These are phyloP conservation scores for Drosophila virilis DNA, from an alignment of 1,140 invertebrate genomes.

Conservation along the genomic window DNA sequence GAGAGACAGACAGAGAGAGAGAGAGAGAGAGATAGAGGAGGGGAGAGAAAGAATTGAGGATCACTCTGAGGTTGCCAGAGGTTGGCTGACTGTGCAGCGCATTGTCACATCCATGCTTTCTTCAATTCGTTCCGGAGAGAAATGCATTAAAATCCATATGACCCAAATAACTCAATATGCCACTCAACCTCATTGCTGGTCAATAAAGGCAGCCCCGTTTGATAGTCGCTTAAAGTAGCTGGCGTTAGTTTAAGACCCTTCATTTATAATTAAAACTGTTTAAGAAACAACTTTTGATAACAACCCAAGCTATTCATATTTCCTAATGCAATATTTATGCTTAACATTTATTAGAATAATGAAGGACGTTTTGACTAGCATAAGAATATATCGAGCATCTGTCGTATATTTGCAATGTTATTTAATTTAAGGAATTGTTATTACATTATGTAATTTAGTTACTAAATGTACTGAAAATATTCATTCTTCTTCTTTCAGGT, in stretches of 20 bases:
- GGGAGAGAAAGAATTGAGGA: slow-evolving; percentile 22
- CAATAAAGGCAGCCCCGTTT: background rate
- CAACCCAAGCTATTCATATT: too few species aligned
- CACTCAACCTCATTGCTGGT: background rate
- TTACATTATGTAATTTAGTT: too few species aligned
- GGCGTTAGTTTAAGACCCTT: background rate
- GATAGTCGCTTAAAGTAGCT: background rate
- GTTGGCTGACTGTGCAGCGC: slow-evolving; percentile 35
- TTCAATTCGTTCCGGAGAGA: slow-evolving; percentile 26
- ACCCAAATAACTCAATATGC: slow-evolving; percentile 52
- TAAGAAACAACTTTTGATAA: too few species aligned
- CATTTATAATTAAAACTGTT: too few species aligned
- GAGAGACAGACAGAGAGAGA: slow-evolving; percentile 1
- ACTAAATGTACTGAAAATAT: background rate
- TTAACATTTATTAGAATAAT: too few species aligned
- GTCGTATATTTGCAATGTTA: too few species aligned
- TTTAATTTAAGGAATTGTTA: too few species aligned
- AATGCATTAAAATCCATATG: slow-evolving; percentile 28
- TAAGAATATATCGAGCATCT: too few species aligned
- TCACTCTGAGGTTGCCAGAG: slow-evolving; percentile 21
- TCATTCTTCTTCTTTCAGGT: slow-evolving; percentile 33
- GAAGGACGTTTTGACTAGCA: too few species aligned
- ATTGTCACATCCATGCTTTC: slow-evolving; percentile 23
- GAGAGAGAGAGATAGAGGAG: slow-evolving; percentile 15
- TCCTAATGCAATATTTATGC: too few species aligned